A percentile compares a stretch with the other conserved stretches of the same genome.
These are phyloP conservation scores for Hydrolagus colliei DNA, from an alignment of 2,797 vertebrate species.

Conservation along the genomic window DNA sequence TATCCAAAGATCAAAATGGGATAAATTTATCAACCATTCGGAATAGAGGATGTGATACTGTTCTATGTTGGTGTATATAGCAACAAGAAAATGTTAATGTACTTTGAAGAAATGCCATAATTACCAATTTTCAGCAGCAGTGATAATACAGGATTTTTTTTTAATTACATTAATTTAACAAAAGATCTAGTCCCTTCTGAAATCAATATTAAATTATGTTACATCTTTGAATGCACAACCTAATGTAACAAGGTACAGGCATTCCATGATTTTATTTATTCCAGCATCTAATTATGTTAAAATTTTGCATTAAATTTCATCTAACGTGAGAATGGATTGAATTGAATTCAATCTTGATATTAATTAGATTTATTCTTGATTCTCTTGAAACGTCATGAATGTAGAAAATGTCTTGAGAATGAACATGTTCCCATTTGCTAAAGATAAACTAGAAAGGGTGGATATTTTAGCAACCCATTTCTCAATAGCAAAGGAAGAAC, in stretches of 20 bases:
- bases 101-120: not conserved
- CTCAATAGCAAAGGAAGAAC: not conserved
- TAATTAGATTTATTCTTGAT: constrained; percentile 11
- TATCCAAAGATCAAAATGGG: not conserved
- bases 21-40: not conserved
- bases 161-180: not conserved
- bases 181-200: not conserved
- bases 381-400: not conserved
- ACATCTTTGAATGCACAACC: not conserved
- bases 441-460: not conserved
- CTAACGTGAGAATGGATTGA: not conserved
- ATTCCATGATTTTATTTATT: too few relatives aligned
- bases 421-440: not conserved
- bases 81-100: too few relatives aligned
- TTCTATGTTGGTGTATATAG: too few relatives aligned
- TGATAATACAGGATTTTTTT: not conserved
- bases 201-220: not conserved
- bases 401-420: not conserved
- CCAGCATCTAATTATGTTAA: not conserved
- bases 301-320: not conserved
- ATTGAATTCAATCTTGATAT: not conserved
- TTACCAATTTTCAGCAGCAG: not conserved
- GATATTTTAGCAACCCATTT: not conserved
- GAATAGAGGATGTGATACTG: not conserved
- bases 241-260: not conserved